Conservation (phyloP, 2,113 vertebrate species). For the Stomatorhinus ivindoensis region DNA sequence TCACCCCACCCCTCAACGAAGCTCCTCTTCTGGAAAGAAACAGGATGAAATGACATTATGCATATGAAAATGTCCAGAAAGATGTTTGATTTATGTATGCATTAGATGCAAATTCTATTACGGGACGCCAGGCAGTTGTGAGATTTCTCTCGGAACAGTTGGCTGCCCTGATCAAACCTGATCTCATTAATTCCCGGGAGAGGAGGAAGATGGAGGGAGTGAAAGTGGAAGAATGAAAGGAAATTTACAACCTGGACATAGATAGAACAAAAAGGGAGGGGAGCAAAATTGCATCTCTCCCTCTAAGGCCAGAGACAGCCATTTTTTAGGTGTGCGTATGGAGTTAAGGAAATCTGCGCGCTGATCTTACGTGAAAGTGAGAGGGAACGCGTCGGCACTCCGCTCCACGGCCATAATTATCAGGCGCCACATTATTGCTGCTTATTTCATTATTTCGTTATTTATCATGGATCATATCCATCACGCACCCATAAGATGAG, state of each 20-base stretch:
- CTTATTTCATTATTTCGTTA: not conserved
- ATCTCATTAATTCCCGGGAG: constrained; percentile 95
- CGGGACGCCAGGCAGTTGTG: constrained; percentile 91
- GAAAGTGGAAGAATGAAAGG: constrained; percentile 68
- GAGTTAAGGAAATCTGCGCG: not conserved
- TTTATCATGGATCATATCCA: not conserved
- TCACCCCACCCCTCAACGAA: constrained; percentile 54
- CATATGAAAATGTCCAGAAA: constrained; percentile 99
- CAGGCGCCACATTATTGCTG: not conserved
- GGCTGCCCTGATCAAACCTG: constrained; percentile 95
- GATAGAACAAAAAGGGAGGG: constrained; percentile 53
- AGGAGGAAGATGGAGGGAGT: constrained; percentile 56
- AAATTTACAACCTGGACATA: constrained; percentile 97
- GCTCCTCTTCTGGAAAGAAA: constrained; percentile 69
- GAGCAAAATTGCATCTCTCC: constrained; percentile 83
- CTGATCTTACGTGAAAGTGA: not conserved
- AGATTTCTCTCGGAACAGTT: constrained; percentile 92
- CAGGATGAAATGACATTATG: constrained; percentile 94
- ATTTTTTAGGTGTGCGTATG: not conserved
- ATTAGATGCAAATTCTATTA: constrained; percentile 99
- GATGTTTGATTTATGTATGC: constrained; percentile 99
- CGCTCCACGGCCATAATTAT: not conserved
- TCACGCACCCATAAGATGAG: not conserved
- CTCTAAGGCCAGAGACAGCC: constrained; percentile 44
- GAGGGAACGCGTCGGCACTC: not conserved